phyloP scores from a whole-genome alignment of 2,888 invertebrate genomes.

The Acleris laterana region DNA sequence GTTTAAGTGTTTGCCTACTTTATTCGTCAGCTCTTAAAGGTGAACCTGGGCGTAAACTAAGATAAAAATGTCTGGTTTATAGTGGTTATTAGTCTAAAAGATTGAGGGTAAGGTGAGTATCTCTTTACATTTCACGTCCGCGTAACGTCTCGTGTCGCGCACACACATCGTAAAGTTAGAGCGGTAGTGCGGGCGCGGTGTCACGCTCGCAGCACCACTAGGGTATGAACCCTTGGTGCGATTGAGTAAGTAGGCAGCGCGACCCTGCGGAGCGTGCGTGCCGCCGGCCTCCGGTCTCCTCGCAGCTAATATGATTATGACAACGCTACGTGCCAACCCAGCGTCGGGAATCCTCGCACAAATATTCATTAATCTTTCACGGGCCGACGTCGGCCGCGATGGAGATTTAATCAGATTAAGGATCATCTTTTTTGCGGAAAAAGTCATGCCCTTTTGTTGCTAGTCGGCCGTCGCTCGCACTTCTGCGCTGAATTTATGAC shows the following conservation, averaged over 20 bases:
- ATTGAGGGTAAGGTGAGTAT: constrained; percentile 32
- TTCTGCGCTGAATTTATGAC: constrained; percentile 82
- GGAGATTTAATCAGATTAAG: constrained; percentile 85
- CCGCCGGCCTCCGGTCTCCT: constrained; percentile 66
- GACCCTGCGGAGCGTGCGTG: constrained; percentile 66
- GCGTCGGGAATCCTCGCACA: constrained; percentile 82
- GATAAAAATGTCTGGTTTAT: constrained; percentile 17
- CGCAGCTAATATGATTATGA: constrained; percentile 84
- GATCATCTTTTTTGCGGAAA: constrained; percentile 84
- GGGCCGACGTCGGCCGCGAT: constrained; percentile 83
- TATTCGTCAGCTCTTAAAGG: neutral
- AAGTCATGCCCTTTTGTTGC: constrained; percentile 83
- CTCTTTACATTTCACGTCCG: constrained; percentile 30
- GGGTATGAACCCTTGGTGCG: constrained; percentile 43
- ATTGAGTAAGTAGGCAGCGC: constrained; percentile 48
- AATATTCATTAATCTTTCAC: constrained; percentile 85
- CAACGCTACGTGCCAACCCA: constrained; percentile 82
- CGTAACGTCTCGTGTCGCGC: constrained; percentile 39
- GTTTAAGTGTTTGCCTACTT: too few species aligned
- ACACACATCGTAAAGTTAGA: constrained; percentile 56
- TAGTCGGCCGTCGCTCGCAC: constrained; percentile 78
- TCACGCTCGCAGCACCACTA: constrained; percentile 47
- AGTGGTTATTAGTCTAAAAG: constrained; percentile 32
- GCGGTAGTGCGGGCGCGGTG: constrained; percentile 45
- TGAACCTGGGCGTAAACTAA: neutral